Evolutionary conservation across 2,797 vertebrate species (phyloP), one percentile per base, ranked within the genome.

Genomic region (Notoglanidium macrostoma): DNA sequence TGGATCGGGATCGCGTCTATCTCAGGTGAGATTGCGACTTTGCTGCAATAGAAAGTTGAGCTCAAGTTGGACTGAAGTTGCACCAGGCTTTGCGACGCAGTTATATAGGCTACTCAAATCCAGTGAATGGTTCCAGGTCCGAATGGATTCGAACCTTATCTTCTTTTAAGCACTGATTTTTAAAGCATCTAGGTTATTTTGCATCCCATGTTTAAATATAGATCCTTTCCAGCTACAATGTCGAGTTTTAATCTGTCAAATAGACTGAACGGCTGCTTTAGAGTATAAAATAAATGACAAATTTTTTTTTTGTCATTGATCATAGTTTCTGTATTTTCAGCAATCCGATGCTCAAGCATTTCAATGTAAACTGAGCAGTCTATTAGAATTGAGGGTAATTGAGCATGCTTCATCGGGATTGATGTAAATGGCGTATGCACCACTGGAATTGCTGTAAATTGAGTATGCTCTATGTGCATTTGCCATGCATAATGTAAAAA

Each of bases 1-100:
- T 96, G 95, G 95, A 95, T 96, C 93, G 95, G 95, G 94, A 92
- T 96, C 92, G 93, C 91, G 14, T 95, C 90, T 83, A 92, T 94
- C 89, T 95, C 96, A 96, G 96, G 96, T 96, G 93, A 95, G 93
- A 73, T 23, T 63, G 49, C 26, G 55, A 35, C 26, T 87, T 85
- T 70, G 19, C 8, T 14, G 2, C 12, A 14, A 29, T 19, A 32
- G 9, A 32, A 77, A 78, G 46, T 87, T 35, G 32, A 76, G 29
- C 57, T 35, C 17, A 67, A 65, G 35, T 85, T 80, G 76, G 17
- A 86, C 0, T 81, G 4, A 65, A 82, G 15, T 54, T 54, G 44
- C 44, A 11, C 40, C 59, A 26, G 19, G 54, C 21, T 79, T 40
- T 54, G 74, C 55, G 57, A 14, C 35, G 23, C 40, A 49, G 14